Base-by-base conservation (phyloP, 2,888 invertebrate species). In the Eilema griseolum region DNA sequence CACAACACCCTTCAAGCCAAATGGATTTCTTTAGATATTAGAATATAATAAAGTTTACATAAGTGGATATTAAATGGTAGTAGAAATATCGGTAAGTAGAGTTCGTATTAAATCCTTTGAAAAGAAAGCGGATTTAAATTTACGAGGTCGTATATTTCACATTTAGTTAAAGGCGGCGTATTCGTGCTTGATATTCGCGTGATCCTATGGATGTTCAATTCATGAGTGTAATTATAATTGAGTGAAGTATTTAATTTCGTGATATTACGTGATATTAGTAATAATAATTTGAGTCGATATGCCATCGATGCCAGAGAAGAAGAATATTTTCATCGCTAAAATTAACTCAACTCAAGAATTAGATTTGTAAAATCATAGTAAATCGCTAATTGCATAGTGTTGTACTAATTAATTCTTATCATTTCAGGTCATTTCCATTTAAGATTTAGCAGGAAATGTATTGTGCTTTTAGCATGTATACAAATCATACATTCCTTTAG, bases 121-220 rank as follows among this genome's bases (percentile, higher is more conserved):
- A n/a, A 67, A 37, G 20, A 41, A 65, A 69, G n/a, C 52, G 61
- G 61, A 52, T 60, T 62, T 66, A 64, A 63, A 67, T 63, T 69
- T 64, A 74, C 69, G 66, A 46, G n/a, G 46, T 62, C 67, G 63
- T 67, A 72, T 62, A 71, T 65, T 69, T 57, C n/a, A 72, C 41
- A 65, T 69, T 73, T 60, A 62, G 63, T 33, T 23, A 46, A 26
- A 57, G 37, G 37, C 46, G 11, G 8, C 28, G 64, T 28, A 23
- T 69, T 71, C n/a, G 61, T 59, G n/a, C 33, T 68, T 41, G 20
- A 46, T 20, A 20, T 7, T 46, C 46, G 46, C 7, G 20, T 20
- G 46, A 20, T 46, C 46, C 20, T 46, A 20, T 20, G 46, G 46
- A 20, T 46, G 46, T 46, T 46, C 46, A 16, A 46, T 46, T 20